phyloP scores from a whole-genome alignment of 2,113 vertebrate genomes.

The Castor canadensis region DNA sequence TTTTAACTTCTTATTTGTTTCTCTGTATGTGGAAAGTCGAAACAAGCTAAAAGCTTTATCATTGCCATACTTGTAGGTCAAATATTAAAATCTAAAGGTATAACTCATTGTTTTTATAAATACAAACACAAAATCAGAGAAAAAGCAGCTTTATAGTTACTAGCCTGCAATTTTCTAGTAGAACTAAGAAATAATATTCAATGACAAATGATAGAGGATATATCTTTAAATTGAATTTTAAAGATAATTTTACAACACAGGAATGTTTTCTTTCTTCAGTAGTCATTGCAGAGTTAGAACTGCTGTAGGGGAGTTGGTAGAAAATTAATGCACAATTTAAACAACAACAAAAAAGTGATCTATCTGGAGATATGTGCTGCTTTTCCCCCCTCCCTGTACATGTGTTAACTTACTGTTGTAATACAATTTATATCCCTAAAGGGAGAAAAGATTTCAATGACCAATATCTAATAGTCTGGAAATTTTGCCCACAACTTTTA shows the following conservation, averaged over 20 bases:
- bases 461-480: conserved; percentile 34
- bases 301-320: neutral
- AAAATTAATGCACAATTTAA: conserved; percentile 62
- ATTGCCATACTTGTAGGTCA: neutral
- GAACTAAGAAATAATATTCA: neutral
- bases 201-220: conserved; percentile 25
- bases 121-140: neutral
- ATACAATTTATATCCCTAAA: neutral
- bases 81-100: neutral
- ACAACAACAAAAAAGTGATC: neutral
- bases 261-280: conserved; percentile 20
- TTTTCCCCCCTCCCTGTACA: neutral
- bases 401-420: neutral
- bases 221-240: conserved; percentile 40
- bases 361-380: neutral
- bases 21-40: neutral
- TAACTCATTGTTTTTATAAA: neutral
- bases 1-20: neutral
- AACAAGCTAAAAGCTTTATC: neutral
- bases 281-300: neutral
- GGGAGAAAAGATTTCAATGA: conserved; percentile 33
- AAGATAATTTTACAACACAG: neutral
- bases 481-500: conserved; percentile 45
- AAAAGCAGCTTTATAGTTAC: neutral
- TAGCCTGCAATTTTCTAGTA: neutral